Evolutionary conservation across 2,888 invertebrate species (phyloP), one percentile per base, ranked within the genome.

Genomic region (Protonemura montana): DNA sequence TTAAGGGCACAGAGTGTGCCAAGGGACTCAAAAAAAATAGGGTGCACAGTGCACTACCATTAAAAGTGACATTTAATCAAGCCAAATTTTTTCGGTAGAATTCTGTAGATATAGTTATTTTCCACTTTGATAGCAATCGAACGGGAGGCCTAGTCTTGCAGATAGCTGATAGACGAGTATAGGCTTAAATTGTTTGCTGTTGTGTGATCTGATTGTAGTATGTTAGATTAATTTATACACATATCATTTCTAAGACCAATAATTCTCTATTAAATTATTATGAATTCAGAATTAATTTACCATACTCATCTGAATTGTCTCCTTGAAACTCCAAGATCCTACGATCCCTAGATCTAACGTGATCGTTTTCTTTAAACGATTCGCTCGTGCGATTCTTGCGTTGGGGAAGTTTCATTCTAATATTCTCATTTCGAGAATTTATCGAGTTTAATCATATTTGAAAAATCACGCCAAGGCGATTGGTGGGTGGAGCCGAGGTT

Each of bases 251-350:
- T 59, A 59, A 21, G 59, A 59, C 59, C 59, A 59, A 59, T 21
- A 59, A n/a, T 59, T 59, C 59, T 59, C 59, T 59, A 59, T 59
- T 59, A 59, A 59, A 59, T 59, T 59, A 59, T 59, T 59, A 59
- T 59, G 59, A 59, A 21, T 59, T 59, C 35, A 35, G 35, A 35
- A 35, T 35, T 35, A 3, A 35, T 35, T 35, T 35, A 3, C 35
- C 35, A 35, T 35, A 10, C 35, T 35, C 35, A 35, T 35, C 3
- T 35, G 10, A 35, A 35, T 3, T 35, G 3, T 35, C 3, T 35
- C 35, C 35, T 35, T 35, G 35, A 35, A 35, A 35, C 35, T 35
- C 35, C 35, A 35, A 35, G 10, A 35, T 35, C 35, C 35, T 35
- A 6, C 35, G 10, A 35, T 35, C 35, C 35, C 35, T 6, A 10